Evolutionary conservation across 2,888 invertebrate species (phyloP).

Genomic region (Conomelus anceps): DNA sequence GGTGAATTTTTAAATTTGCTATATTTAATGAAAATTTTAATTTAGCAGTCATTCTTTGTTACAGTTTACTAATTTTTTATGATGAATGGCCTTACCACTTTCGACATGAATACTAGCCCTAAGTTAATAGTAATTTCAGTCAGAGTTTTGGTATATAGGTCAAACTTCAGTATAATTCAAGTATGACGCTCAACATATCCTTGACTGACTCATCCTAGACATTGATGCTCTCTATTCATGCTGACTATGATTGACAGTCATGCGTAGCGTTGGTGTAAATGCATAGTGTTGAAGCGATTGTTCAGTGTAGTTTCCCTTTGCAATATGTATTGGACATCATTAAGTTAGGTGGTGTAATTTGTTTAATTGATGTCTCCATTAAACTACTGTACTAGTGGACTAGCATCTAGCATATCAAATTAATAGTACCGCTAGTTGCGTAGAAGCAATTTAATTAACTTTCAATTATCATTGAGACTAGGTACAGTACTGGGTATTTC

Average conservation of each 20-base stretch:
- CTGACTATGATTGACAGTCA: not conserved
- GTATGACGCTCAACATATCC: not conserved
- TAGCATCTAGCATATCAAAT: not conserved
- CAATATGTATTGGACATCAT: not conserved
- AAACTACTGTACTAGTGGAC: not conserved
- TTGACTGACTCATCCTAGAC: not conserved
- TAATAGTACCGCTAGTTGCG: not conserved
- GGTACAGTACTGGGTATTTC: not conserved
- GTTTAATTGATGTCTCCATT: not conserved
- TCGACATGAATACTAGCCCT: no score
- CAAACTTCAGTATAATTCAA: not conserved
- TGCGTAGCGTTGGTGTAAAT: not conserved
- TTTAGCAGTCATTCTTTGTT: no score
- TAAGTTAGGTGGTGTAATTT: not conserved
- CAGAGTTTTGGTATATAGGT: not conserved
- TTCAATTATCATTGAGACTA: not conserved
- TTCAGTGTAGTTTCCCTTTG: not conserved
- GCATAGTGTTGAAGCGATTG: not conserved
- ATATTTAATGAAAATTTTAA: no score
- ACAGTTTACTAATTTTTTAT: no score
- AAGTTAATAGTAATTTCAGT: not conserved
- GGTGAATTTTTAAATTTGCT: no score
- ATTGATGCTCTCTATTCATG: not conserved
- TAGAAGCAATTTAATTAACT: not conserved
- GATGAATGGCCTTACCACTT: no score